Conservation (phyloP, 2,113 vertebrate species). For the Centropus bengalensis region DNA sequence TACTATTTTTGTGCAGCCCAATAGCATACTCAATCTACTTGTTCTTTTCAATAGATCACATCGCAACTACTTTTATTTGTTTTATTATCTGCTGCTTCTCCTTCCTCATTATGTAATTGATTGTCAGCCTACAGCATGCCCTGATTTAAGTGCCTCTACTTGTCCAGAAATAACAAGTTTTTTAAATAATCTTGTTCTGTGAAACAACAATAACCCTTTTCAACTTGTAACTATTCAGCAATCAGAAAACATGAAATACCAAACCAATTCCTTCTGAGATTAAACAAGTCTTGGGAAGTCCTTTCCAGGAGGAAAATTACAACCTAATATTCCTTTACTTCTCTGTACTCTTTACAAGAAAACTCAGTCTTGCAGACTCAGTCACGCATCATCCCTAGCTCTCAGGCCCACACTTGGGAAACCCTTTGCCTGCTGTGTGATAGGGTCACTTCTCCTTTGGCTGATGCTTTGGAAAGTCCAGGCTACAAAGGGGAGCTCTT, state of each 20-base stretch:
- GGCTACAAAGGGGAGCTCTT: not conserved
- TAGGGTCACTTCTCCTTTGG: not conserved
- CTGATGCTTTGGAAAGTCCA: not conserved
- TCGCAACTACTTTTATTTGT: constrained; percentile 21
- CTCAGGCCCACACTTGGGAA: not conserved
- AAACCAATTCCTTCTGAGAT: not conserved
- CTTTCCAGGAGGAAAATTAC: not conserved
- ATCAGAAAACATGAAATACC: not conserved
- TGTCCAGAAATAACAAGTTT: constrained; percentile 19
- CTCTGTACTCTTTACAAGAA: not conserved
- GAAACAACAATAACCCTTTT: not conserved
- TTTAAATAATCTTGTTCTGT: not conserved
- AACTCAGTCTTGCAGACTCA: not conserved
- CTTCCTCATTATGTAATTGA: constrained; percentile 39
- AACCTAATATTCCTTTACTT: not conserved
- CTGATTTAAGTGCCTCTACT: constrained; percentile 27
- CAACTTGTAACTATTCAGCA: not conserved
- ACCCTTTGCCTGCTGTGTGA: rapidly evolving
- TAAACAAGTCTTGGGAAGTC: not conserved
- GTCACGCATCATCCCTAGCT: not conserved
- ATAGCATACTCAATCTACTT: not conserved
- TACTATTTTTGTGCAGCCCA: not conserved
- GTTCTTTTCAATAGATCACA: not conserved
- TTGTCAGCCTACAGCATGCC: not conserved
- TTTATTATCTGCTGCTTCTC: not conserved